These are phyloP conservation scores for Cyrtodaria siliqua DNA, from an alignment of 2,888 invertebrate species.

Conservation along the genomic window DNA sequence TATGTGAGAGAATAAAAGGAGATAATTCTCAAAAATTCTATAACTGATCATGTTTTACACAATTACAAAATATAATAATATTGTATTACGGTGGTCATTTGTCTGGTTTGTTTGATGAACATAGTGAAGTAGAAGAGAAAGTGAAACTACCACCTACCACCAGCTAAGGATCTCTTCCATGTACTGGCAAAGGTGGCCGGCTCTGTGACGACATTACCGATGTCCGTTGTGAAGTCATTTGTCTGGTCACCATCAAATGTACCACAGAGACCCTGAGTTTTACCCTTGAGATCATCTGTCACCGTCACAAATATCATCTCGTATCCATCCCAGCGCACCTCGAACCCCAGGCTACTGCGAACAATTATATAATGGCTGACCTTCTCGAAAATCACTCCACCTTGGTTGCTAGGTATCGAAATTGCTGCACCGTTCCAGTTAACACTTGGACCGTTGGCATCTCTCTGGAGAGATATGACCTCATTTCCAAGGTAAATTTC, in stretches of 20 bases:
- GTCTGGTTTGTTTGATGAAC: no score
- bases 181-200: constrained; percentile 74
- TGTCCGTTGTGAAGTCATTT: constrained; percentile 90
- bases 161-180: constrained; percentile 73
- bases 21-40: no score
- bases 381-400: constrained; percentile 91
- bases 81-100: no score
- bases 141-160: constrained; percentile 54
- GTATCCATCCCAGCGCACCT: constrained; percentile 92
- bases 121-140: no score
- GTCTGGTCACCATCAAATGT: constrained; percentile 90
- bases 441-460: constrained; percentile 66
- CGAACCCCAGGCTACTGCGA: constrained; percentile 89
- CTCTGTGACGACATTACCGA: constrained; percentile 87
- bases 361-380: constrained; percentile 91
- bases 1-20: no score
- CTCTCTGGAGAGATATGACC: constrained; percentile 65
- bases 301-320: constrained; percentile 77
- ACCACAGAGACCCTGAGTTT: constrained; percentile 94
- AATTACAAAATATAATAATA: no score
- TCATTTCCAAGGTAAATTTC: constrained; percentile 91
- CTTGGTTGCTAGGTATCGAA: constrained; percentile 69
- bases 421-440: constrained; percentile 67
- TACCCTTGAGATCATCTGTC: constrained; percentile 89
- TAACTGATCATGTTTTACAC: no score